A percentile compares a stretch with the other conserved stretches of the same genome.
These are phyloP conservation scores for Bagarius yarrelli DNA, from an alignment of 2,113 vertebrate genomes.

Conservation along the genomic window DNA sequence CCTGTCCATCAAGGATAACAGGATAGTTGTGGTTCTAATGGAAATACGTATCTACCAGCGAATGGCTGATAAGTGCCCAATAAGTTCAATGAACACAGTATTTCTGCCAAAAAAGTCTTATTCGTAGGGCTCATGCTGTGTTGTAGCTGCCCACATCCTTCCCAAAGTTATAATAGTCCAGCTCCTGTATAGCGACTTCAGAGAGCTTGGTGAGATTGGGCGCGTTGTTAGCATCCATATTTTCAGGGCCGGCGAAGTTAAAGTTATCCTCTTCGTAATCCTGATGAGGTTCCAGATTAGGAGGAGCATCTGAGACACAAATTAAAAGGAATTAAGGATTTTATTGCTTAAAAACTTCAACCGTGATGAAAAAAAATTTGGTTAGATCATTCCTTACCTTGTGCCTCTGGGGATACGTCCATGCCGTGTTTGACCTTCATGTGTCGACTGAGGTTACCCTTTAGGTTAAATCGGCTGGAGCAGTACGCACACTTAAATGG, in stretches of 20 bases:
- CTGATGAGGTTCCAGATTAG: constrained; percentile 82
- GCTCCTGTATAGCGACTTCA: constrained; percentile 91
- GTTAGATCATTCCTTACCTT: constrained; percentile 69
- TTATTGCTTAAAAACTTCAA: background rate
- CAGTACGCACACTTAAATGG: constrained; percentile 99
- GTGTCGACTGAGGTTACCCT: constrained; percentile 98
- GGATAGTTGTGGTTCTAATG: constrained; percentile 53
- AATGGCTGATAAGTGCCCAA: constrained; percentile 51
- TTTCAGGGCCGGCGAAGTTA: constrained; percentile 72
- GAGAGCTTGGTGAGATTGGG: constrained; percentile 81
- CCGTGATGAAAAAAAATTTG: background rate
- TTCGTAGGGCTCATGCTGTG: constrained; percentile 62
- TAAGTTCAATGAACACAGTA: constrained; percentile 43
- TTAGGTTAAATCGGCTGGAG: constrained; percentile 99
- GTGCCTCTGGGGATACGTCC: constrained; percentile 88
- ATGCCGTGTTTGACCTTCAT: constrained; percentile 99
- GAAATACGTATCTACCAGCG: constrained; percentile 50
- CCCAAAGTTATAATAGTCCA: constrained; percentile 89
- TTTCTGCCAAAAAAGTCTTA: constrained; percentile 36
- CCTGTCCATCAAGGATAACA: constrained; percentile 46
- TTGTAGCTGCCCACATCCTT: constrained; percentile 73
- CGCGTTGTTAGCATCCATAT: constrained; percentile 70
- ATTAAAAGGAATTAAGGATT: background rate
- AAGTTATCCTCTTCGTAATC: constrained; percentile 90
- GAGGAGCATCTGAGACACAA: constrained; percentile 76